Percentiles rank a stretch among this genome's conserved stretches.
phyloP scores from a whole-genome alignment of 1,140 invertebrate species.

The Chlorops oryzae region DNA sequence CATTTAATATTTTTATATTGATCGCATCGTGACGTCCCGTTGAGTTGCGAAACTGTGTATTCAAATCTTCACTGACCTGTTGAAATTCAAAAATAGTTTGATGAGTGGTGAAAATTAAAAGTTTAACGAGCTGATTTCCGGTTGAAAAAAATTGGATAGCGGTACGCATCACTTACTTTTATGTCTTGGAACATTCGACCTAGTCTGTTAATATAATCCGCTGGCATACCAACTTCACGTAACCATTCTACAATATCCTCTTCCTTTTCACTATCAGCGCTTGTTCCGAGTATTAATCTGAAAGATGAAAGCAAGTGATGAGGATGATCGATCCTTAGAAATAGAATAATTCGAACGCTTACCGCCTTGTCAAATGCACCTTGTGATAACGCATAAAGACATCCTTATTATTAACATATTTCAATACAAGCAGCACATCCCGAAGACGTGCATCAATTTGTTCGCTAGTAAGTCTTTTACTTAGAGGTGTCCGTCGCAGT shows the following conservation, averaged over 20 bases:
- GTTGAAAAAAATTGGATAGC: not conserved
- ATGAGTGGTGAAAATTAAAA: not conserved
- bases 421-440: conserved; percentile 92
- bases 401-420: conserved; percentile 99
- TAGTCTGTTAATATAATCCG: conserved; percentile 98
- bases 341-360: conserved; percentile 48
- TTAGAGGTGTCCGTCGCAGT: conserved; percentile 90
- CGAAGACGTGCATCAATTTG: conserved; percentile 91
- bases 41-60: conserved; percentile 80
- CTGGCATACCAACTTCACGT: conserved; percentile 95
- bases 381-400: conserved; percentile 99
- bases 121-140: not conserved
- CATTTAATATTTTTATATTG: conserved; percentile 94
- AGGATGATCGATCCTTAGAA: not conserved
- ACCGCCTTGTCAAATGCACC: conserved; percentile 90
- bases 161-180: conserved; percentile 75
- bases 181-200: conserved; percentile 98
- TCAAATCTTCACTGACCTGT: conserved; percentile 84
- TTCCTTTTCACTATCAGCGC: conserved; percentile 98
- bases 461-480: conserved; percentile 94
- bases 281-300: conserved; percentile 84
- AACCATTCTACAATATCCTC: conserved; percentile 99
- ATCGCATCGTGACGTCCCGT: conserved; percentile 65
- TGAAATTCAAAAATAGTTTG: not conserved
- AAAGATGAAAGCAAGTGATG: not conserved